Evolutionary conservation across 2,113 vertebrate genomes (phyloP).

Genomic region (Petaurus breviceps): DNA sequence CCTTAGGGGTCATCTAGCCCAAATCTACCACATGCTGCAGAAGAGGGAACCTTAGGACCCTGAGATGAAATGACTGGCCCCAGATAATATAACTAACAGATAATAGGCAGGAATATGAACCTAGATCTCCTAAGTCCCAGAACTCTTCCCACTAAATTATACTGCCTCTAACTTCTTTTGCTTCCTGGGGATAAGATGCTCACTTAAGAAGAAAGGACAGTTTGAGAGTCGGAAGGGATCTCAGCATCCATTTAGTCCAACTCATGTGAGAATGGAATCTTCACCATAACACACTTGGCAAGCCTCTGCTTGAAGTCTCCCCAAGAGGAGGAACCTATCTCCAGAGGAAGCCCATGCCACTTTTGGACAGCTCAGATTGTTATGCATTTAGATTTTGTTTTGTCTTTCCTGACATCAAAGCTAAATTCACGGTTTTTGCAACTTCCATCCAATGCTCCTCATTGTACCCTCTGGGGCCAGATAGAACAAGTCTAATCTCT

Average conservation of each 20-base stretch:
- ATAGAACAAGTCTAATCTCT: not conserved
- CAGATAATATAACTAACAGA: not conserved
- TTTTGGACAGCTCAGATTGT: not conserved
- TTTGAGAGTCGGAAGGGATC: not conserved
- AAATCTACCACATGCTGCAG: not conserved
- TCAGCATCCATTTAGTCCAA: not conserved
- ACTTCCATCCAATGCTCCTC: not conserved
- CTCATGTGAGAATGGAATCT: not conserved
- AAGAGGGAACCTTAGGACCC: not conserved
- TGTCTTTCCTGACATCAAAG: not conserved
- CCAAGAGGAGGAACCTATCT: not conserved
- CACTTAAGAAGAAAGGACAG: not conserved
- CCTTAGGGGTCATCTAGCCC: not conserved
- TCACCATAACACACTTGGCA: not conserved
- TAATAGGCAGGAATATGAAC: not conserved
- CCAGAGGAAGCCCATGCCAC: not conserved
- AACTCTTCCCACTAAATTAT: not conserved
- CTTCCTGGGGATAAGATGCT: not conserved
- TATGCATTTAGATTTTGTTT: not conserved
- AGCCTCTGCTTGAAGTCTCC: not conserved
- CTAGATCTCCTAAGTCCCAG: not conserved
- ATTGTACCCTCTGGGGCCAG: not conserved
- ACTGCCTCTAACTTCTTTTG: not conserved
- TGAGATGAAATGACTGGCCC: not conserved
- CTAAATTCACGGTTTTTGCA: not conserved